Conservation (phyloP, 2,797 vertebrate species). For the Helicolenus hilgendorfi region DNA sequence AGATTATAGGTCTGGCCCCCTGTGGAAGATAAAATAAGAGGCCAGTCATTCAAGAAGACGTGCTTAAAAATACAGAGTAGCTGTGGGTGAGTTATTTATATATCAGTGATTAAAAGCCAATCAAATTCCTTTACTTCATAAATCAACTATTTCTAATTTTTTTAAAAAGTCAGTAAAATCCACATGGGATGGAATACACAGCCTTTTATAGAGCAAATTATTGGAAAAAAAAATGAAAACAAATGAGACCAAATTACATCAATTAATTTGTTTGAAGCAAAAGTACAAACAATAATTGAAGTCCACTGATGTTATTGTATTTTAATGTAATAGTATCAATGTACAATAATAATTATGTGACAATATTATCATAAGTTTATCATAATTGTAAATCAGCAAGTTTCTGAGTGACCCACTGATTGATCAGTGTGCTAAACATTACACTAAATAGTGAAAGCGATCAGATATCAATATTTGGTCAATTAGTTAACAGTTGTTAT, state of each 20-base stretch:
- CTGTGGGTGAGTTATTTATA: no score
- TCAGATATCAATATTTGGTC: not conserved
- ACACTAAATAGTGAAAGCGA: not conserved
- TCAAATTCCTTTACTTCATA: not conserved
- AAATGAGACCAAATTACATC: not conserved
- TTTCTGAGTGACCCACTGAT: not conserved
- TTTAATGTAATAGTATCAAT: not conserved
- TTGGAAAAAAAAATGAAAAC: not conserved
- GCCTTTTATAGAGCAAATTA: not conserved
- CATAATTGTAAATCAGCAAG: not conserved
- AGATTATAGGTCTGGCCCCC: conserved; percentile 4
- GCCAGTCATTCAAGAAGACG: not conserved
- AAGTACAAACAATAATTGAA: not conserved
- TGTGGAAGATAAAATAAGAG: not conserved
- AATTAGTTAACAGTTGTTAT: not conserved
- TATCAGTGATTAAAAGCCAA: not conserved
- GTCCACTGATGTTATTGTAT: not conserved
- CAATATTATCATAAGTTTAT: not conserved
- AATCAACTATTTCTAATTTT: not conserved
- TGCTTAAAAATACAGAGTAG: not conserved
- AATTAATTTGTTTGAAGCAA: not conserved
- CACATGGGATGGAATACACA: not conserved
- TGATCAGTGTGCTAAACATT: not conserved
- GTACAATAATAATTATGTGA: not conserved
- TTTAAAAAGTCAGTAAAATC: not conserved